These are phyloP conservation scores for Geotrypetes seraphini DNA, from an alignment of 2,797 vertebrate species.

Conservation along the genomic window DNA sequence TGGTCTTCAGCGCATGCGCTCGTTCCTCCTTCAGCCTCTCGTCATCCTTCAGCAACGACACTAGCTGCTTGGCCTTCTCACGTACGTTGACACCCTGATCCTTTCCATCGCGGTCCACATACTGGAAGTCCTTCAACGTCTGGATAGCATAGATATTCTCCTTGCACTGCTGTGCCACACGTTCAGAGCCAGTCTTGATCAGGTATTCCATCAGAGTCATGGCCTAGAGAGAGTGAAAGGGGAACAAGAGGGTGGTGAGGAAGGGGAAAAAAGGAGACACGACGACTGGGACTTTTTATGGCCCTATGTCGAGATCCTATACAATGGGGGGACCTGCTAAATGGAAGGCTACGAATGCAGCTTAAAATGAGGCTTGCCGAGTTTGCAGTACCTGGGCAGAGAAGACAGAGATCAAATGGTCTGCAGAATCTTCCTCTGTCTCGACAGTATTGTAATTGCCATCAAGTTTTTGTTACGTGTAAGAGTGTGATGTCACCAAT, in stretches of 20 bases:
- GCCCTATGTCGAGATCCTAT: not conserved
- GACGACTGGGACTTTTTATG: fast-evolving
- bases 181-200: slow-evolving; percentile 88
- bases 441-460: no score
- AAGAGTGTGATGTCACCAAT: no score
- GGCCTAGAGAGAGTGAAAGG: slow-evolving; percentile 49
- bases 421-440: no score
- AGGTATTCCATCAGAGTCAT: slow-evolving; percentile 93
- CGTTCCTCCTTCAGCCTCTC: slow-evolving; percentile 82
- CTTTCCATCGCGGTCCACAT: slow-evolving; percentile 84
- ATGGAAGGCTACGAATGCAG: no score
- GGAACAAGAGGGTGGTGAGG: no score
- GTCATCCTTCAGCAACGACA: slow-evolving; percentile 81
- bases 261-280: no score
- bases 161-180: slow-evolving; percentile 85
- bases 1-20: slow-evolving; percentile 86
- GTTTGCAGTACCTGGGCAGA: no score
- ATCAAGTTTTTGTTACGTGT: no score
- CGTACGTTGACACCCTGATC: slow-evolving; percentile 89
- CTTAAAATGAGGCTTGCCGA: no score
- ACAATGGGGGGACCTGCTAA: not conserved
- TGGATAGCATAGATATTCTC: slow-evolving; percentile 91
- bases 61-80: slow-evolving; percentile 87
- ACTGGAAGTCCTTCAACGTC: slow-evolving; percentile 89
- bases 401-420: no score